These are phyloP conservation scores for Phataginus tricuspis DNA, from an alignment of 2,797 vertebrate genomes.

Conservation along the genomic window DNA sequence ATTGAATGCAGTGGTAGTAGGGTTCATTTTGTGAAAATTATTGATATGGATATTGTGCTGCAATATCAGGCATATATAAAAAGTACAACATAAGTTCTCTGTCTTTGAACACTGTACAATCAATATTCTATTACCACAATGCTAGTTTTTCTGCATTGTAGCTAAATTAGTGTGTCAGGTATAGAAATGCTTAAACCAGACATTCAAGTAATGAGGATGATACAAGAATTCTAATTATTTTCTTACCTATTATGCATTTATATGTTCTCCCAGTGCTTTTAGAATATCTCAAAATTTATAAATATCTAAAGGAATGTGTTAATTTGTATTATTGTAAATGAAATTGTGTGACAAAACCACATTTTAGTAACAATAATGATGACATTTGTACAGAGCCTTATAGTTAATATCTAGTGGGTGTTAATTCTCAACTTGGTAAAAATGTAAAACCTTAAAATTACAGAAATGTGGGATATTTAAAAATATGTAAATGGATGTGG, in stretches of 20 bases:
- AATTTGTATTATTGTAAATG: slow-evolving; percentile 10
- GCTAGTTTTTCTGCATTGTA: slow-evolving; percentile 74
- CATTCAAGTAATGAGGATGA: slow-evolving; percentile 42
- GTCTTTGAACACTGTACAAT: slow-evolving; percentile 81
- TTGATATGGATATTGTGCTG: slow-evolving; percentile 67
- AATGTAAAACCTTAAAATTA: slow-evolving; percentile 38
- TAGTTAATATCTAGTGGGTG: not conserved
- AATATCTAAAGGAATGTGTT: not conserved
- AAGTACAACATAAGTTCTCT: slow-evolving; percentile 79
- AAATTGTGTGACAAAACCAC: not conserved
- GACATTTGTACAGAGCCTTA: slow-evolving; percentile 18
- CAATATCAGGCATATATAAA: slow-evolving; percentile 79
- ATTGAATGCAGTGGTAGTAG: slow-evolving; percentile 43
- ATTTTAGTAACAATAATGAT: slow-evolving; percentile 1
- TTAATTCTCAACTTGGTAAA: slow-evolving; percentile 34
- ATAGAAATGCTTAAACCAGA: slow-evolving; percentile 70
- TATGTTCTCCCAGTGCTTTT: not conserved
- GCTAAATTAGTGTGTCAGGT: slow-evolving; percentile 80
- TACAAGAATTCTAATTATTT: slow-evolving; percentile 79
- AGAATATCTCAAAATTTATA: slow-evolving; percentile 53
- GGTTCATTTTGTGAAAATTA: slow-evolving; percentile 78
- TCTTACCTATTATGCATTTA: slow-evolving; percentile 33
- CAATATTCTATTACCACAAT: slow-evolving; percentile 85
- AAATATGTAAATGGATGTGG: not conserved
- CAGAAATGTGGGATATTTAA: not conserved